Percentiles rank a stretch among this genome's conserved stretches.
Conservation (phyloP, 2,113 vertebrate species). For the Myotis lucifugus region DNA sequence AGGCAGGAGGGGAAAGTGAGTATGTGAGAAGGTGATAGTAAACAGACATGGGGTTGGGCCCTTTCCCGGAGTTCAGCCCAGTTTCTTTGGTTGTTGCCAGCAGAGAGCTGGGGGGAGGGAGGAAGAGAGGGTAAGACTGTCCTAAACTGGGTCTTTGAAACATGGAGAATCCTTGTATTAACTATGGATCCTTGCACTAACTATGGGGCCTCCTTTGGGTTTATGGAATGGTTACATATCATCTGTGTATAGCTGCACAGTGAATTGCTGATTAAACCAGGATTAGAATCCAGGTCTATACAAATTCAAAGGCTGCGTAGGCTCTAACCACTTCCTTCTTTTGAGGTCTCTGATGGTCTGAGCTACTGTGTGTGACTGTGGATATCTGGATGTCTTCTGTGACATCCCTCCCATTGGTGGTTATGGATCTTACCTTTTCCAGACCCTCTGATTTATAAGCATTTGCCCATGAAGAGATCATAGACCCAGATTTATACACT, state of each 20-base stretch:
- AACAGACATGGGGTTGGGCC: background rate
- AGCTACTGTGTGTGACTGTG: background rate
- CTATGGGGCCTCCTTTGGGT: background rate
- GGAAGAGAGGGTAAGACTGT: background rate
- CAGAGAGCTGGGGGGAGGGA: background rate
- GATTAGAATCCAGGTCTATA: slow-evolving; percentile 28
- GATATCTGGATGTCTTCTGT: background rate
- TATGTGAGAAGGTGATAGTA: slow-evolving; percentile 31
- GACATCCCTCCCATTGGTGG: background rate
- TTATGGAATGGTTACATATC: background rate
- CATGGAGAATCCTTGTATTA: background rate
- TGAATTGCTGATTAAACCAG: background rate
- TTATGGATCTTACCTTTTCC: background rate
- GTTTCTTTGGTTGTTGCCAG: background rate
- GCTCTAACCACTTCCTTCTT: background rate
- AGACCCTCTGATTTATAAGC: background rate
- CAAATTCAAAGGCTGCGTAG: background rate
- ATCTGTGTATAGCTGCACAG: background rate
- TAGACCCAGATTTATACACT: background rate
- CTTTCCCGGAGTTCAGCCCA: background rate
- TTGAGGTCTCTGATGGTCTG: background rate
- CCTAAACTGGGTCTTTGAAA: background rate
- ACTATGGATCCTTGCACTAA: background rate
- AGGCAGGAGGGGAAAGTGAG: background rate
- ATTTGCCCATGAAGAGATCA: background rate